phyloP scores from a whole-genome alignment of 2,113 vertebrate genomes.

The Rhipidura dahli region DNA sequence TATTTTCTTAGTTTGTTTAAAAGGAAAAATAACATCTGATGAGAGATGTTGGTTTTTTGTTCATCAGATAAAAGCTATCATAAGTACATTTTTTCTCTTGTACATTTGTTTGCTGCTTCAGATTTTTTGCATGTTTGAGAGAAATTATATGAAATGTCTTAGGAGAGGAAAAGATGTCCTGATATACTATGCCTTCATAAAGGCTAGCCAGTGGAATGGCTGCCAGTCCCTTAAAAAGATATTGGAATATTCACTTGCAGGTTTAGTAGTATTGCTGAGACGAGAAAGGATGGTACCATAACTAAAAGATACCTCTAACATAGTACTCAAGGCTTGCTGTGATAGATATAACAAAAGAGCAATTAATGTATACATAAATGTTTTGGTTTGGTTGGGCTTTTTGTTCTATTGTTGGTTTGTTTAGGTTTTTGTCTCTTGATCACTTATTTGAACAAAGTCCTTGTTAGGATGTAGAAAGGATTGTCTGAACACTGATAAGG shows the following conservation, averaged over 20 bases:
- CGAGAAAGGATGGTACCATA: background rate
- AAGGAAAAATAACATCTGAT: background rate
- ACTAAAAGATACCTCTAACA: background rate
- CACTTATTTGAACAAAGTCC: background rate
- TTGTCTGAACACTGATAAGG: background rate
- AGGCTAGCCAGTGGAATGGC: background rate
- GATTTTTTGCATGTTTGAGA: background rate
- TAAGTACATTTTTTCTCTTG: background rate
- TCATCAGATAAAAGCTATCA: background rate
- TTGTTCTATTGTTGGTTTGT: background rate
- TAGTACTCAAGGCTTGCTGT: background rate
- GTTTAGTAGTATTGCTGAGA: background rate
- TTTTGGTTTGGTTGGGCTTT: background rate
- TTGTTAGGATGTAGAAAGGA: background rate
- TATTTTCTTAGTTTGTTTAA: background rate
- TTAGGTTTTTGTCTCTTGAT: background rate
- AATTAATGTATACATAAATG: background rate
- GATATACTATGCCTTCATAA: background rate
- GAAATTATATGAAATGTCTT: background rate
- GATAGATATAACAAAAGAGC: background rate
- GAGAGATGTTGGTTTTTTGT: accelerated
- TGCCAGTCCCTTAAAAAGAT: background rate
- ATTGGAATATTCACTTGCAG: background rate
- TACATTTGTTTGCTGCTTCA: background rate
- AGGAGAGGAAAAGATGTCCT: background rate